Evolutionary conservation across 1,140 invertebrate species (phyloP).

Genomic region (Kradibia gibbosae): DNA sequence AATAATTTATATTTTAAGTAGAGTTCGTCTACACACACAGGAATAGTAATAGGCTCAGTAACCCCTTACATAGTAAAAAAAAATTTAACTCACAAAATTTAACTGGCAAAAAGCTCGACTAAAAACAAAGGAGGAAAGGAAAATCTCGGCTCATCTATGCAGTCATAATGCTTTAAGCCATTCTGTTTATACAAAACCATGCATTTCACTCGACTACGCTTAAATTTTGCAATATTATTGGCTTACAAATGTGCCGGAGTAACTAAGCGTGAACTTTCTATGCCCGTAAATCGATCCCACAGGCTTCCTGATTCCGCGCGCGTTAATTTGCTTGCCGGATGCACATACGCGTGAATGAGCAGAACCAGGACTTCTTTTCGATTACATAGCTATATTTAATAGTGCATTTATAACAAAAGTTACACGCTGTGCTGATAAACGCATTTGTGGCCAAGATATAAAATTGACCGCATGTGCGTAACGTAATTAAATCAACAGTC

Average conservation of each 20-base stretch:
- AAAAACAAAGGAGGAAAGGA: background rate
- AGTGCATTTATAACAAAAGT: too few relatives aligned
- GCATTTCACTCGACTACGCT: background rate
- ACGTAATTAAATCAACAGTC: too few relatives aligned
- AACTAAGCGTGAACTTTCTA: conserved; percentile 4
- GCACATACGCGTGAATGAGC: too few relatives aligned
- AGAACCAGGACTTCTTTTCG: too few relatives aligned
- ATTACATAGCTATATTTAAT: too few relatives aligned
- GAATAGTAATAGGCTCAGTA: too few relatives aligned
- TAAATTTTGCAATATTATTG: background rate
- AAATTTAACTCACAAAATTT: background rate
- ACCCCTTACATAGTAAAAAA: too few relatives aligned
- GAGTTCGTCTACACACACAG: too few relatives aligned
- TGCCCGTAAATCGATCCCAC: background rate
- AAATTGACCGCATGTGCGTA: too few relatives aligned
- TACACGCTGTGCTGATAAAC: too few relatives aligned
- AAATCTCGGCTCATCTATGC: background rate
- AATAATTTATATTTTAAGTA: too few relatives aligned
- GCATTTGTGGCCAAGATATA: too few relatives aligned
- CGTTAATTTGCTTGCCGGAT: background rate
- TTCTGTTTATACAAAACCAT: background rate
- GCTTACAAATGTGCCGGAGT: background rate
- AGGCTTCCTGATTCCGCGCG: background rate
- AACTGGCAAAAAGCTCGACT: background rate
- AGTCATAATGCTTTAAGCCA: background rate